These are phyloP conservation scores for Harpagifer antarcticus DNA, from an alignment of 2,797 vertebrate species.

Conservation along the genomic window DNA sequence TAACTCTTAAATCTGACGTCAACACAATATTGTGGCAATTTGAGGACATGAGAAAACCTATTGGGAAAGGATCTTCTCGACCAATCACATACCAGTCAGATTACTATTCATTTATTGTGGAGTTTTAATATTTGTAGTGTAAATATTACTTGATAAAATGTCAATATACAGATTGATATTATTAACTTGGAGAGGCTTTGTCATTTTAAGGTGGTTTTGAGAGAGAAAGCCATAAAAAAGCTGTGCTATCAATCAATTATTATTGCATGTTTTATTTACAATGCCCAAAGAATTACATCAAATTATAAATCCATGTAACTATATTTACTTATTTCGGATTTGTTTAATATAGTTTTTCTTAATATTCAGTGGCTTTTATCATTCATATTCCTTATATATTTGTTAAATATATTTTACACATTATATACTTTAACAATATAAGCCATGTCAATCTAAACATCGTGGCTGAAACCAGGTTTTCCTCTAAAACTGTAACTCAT, in stretches of 20 bases:
- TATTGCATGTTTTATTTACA: slow-evolving; percentile 61
- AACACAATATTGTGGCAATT: slow-evolving; percentile 27
- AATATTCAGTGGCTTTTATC: slow-evolving; percentile 57
- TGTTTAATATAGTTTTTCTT: slow-evolving; percentile 52
- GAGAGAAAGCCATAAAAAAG: slow-evolving; percentile 4
- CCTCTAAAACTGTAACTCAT: neutral
- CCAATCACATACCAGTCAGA: slow-evolving; percentile 67
- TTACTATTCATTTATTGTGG: slow-evolving; percentile 39
- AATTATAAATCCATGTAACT: slow-evolving; percentile 30
- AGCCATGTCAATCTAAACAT: neutral
- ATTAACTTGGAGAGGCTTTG: slow-evolving; percentile 31
- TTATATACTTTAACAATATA: slow-evolving; percentile 11
- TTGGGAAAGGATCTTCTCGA: slow-evolving; percentile 68
- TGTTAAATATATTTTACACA: slow-evolving; percentile 27
- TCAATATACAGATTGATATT: slow-evolving; percentile 16
- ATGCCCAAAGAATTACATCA: slow-evolving; percentile 29
- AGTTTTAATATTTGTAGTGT: slow-evolving; percentile 53
- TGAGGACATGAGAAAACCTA: slow-evolving; percentile 47
- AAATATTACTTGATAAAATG: slow-evolving; percentile 44
- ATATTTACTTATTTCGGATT: slow-evolving; percentile 44
- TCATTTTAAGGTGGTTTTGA: slow-evolving; percentile 13
- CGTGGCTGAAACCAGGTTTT: neutral
- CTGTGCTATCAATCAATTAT: slow-evolving; percentile 28
- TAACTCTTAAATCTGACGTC: slow-evolving; percentile 54
- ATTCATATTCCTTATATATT: slow-evolving; percentile 55